Conservation (phyloP, 2,888 invertebrate genomes). For the Chrysotoxum bicinctum region DNA sequence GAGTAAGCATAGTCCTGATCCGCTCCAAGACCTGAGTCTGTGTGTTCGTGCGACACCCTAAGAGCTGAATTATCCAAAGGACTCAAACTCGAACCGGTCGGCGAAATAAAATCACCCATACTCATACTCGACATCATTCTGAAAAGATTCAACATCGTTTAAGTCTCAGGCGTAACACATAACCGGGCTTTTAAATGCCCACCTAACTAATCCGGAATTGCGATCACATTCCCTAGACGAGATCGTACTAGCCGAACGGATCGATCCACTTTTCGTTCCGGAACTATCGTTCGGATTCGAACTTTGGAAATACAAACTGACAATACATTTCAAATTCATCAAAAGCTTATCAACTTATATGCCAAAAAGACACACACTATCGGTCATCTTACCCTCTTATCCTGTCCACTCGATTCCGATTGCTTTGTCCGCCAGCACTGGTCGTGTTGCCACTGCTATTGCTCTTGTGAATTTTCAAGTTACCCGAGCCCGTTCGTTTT, state of each 20-base stretch:
- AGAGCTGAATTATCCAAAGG: slow-evolving; percentile 81
- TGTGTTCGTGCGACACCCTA: slow-evolving; percentile 88
- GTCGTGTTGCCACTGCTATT: slow-evolving; percentile 80
- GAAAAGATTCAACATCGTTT: slow-evolving; percentile 21
- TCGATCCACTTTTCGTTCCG: slow-evolving; percentile 83
- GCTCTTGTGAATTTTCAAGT: slow-evolving; percentile 81
- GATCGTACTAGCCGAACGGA: slow-evolving; percentile 85
- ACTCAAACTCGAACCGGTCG: slow-evolving; percentile 81
- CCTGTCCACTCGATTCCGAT: slow-evolving; percentile 81
- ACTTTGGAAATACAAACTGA: slow-evolving; percentile 81
- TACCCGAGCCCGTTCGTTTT: slow-evolving; percentile 79
- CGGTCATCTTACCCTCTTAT: slow-evolving; percentile 80
- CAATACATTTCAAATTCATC: slow-evolving; percentile 69
- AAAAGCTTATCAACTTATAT: slow-evolving; percentile 64
- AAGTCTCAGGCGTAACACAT: background rate
- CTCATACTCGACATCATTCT: slow-evolving; percentile 83
- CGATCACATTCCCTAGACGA: slow-evolving; percentile 83
- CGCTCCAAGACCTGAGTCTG: slow-evolving; percentile 89
- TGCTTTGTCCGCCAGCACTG: slow-evolving; percentile 77
- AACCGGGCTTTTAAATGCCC: slow-evolving; percentile 64
- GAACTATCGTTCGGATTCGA: slow-evolving; percentile 80
- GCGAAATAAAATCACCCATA: slow-evolving; percentile 82
- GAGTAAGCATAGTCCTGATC: slow-evolving; percentile 89
- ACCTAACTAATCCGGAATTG: slow-evolving; percentile 82
- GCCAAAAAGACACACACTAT: slow-evolving; percentile 31